phyloP scores from a whole-genome alignment of 2,888 invertebrate species.

The Anthophora plumipes region DNA sequence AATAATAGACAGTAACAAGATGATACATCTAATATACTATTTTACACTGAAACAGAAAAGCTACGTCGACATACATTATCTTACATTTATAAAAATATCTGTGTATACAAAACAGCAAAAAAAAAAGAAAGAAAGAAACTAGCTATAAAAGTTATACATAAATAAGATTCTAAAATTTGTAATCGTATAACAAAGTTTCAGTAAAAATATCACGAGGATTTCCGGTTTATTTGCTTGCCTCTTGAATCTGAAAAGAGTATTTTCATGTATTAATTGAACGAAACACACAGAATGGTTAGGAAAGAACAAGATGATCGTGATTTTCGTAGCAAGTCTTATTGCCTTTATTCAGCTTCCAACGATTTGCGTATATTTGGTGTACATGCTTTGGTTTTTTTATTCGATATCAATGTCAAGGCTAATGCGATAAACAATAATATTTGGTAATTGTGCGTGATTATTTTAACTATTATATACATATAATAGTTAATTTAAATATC shows the following conservation, averaged over 20 bases:
- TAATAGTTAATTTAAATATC: no score
- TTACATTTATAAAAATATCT: conserved; percentile 5
- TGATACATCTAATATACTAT: neutral
- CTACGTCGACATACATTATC: neutral
- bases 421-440: conserved; percentile 19
- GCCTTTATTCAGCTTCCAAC: conserved; percentile 36
- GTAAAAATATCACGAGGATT: conserved; percentile 2
- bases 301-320: conserved; percentile 30
- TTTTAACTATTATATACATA: no score
- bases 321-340: conserved; percentile 20
- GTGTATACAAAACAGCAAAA: conserved; percentile 2
- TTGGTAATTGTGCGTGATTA: conserved; percentile 1
- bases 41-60: conserved; percentile 3
- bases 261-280: neutral
- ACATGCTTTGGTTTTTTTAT: neutral
- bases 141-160: conserved; percentile 6
- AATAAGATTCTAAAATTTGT: conserved; percentile 16
- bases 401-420: neutral
- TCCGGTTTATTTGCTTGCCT: conserved; percentile 46
- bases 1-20: neutral
- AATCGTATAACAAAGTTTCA: conserved; percentile 1
- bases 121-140: no score
- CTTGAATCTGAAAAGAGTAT: conserved; percentile 51
- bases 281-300: conserved; percentile 10
- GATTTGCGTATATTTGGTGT: conserved; percentile 1